phyloP scores from a whole-genome alignment of 2,888 invertebrate species.

The Cephalotes varians region DNA sequence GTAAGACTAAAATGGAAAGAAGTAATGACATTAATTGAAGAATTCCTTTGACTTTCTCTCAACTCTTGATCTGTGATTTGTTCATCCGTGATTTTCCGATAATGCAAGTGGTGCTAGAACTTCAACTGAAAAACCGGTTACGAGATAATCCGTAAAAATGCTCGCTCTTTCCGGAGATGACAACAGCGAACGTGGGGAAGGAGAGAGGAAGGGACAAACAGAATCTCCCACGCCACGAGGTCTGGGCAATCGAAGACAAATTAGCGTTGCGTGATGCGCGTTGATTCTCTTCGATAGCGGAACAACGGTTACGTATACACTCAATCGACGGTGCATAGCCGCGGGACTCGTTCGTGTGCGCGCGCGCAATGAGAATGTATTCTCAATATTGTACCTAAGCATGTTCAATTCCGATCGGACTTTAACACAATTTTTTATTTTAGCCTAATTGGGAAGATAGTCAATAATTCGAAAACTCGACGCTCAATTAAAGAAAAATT shows the following conservation, averaged over 20 bases:
- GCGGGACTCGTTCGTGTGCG: constrained; percentile 27
- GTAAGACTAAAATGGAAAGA: background rate
- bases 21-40: background rate
- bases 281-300: constrained; percentile 84
- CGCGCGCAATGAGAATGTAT: constrained; percentile 37
- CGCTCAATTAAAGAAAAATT: background rate
- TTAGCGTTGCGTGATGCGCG: constrained; percentile 86
- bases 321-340: constrained; percentile 59
- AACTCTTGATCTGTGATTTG: background rate
- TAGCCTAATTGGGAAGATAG: background rate
- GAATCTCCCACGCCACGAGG: constrained; percentile 84
- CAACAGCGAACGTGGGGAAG: constrained; percentile 10
- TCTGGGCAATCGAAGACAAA: constrained; percentile 85
- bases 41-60: background rate
- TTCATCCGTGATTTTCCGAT: background rate
- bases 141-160: background rate
- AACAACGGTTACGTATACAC: constrained; percentile 79
- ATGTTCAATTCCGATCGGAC: background rate
- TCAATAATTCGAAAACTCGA: background rate
- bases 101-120: background rate
- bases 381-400: background rate
- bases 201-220: constrained; percentile 49
- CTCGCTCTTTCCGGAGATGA: background rate
- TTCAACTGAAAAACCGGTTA: constrained; percentile 11
- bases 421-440: background rate